phyloP scores from a whole-genome alignment of 2,888 invertebrate genomes.

The Vesta saturnalis region DNA sequence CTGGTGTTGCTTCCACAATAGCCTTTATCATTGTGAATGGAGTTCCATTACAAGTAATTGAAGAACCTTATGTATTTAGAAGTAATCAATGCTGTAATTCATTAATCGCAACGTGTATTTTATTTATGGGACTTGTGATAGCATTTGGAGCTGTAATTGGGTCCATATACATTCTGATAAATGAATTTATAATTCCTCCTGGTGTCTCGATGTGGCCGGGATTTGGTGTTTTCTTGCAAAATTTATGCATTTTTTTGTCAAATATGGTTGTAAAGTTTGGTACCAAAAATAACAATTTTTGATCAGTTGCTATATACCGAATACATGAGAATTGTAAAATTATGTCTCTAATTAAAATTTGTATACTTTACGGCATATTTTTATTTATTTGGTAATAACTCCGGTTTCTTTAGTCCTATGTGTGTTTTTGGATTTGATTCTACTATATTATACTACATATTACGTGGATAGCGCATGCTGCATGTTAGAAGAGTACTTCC shows the following conservation, averaged over 20 bases:
- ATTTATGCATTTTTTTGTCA: constrained; percentile 47
- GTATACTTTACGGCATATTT: no score
- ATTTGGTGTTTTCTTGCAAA: constrained; percentile 50
- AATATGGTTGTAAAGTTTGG: constrained; percentile 46
- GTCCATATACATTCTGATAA: constrained; percentile 48
- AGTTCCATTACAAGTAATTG: constrained; percentile 44
- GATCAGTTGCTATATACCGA: no score
- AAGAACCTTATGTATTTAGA: constrained; percentile 31
- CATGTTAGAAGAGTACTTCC: no score
- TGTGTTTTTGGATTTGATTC: no score
- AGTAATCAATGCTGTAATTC: constrained; percentile 40
- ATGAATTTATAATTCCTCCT: constrained; percentile 48
- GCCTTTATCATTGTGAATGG: constrained; percentile 47
- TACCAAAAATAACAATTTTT: background rate
- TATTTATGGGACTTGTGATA: constrained; percentile 49
- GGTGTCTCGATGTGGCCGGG: constrained; percentile 49
- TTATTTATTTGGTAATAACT: no score
- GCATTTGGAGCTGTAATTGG: constrained; percentile 51
- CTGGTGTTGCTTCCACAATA: constrained; percentile 47
- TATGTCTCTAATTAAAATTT: no score
- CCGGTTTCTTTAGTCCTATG: no score
- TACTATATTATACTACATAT: no score
- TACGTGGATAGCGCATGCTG: no score
- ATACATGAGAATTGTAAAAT: no score
- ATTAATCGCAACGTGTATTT: constrained; percentile 38